These are phyloP conservation scores for Tupaia chinensis DNA, from an alignment of 2,113 vertebrate species.

Conservation along the genomic window DNA sequence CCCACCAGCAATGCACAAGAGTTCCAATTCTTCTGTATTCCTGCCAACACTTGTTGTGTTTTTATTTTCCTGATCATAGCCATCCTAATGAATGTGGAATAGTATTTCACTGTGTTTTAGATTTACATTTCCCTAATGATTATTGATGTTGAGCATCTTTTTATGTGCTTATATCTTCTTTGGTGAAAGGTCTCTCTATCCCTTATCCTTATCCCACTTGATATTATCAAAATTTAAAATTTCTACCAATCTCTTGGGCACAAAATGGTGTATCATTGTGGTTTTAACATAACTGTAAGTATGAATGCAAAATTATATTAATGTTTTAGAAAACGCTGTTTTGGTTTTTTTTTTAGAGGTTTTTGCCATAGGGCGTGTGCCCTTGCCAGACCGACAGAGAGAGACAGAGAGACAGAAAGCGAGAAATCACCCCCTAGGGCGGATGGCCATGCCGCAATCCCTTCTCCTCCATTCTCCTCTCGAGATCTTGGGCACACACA, in stretches of 20 bases:
- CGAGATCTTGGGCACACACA: too few species aligned
- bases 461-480: too few species aligned
- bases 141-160: not conserved
- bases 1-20: not conserved
- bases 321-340: not conserved
- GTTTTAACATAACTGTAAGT: not conserved
- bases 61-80: not conserved
- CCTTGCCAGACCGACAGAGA: too few species aligned
- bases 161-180: not conserved
- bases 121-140: conserved; percentile 6
- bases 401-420: too few species aligned
- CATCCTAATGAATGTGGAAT: not conserved
- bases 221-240: not conserved
- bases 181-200: not conserved
- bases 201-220: not conserved
- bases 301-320: not conserved
- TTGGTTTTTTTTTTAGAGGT: too few species aligned
- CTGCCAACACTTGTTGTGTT: not conserved
- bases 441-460: too few species aligned
- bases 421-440: too few species aligned
- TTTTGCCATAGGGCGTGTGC: too few species aligned
- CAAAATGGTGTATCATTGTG: not conserved
- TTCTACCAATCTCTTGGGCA: not conserved
- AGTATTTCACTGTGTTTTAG: not conserved
- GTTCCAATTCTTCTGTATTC: not conserved